A percentile compares a stretch with the other conserved stretches of the same genome.
phyloP scores from a whole-genome alignment of 2,113 vertebrate genomes.

The Hydrolagus affinis region DNA sequence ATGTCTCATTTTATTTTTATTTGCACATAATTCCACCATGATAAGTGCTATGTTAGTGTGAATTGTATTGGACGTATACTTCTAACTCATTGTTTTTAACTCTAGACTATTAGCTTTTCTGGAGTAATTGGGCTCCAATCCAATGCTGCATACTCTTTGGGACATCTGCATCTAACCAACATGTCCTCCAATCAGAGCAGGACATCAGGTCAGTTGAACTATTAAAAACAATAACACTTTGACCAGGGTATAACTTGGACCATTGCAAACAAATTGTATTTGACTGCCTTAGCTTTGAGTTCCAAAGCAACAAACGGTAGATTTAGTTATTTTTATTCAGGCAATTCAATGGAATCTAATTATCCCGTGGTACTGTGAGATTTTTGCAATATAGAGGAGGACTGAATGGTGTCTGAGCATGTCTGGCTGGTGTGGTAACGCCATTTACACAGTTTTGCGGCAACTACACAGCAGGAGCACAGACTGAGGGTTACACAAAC shows the following conservation, averaged over 20 bases:
- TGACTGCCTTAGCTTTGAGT: neutral
- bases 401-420: neutral
- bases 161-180: conserved; percentile 74
- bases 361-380: neutral
- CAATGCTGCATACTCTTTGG: conserved; percentile 78
- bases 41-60: no score
- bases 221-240: neutral
- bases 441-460: neutral
- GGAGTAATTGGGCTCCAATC: conserved; percentile 84
- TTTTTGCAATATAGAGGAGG: neutral
- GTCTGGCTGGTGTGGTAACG: no score
- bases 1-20: neutral
- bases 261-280: neutral
- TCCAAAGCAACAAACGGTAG: neutral
- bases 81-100: neutral
- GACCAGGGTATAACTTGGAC: neutral
- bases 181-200: conserved; percentile 69
- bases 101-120: conserved; percentile 74
- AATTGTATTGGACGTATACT: no score
- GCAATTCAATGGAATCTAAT: neutral
- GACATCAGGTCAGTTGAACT: conserved; percentile 66
- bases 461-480: neutral
- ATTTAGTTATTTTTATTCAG: neutral
- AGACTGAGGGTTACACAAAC: neutral
- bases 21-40: neutral